Conservation (phyloP, 1,140 invertebrate species). For the Thaumetopoea pityocampa region DNA sequence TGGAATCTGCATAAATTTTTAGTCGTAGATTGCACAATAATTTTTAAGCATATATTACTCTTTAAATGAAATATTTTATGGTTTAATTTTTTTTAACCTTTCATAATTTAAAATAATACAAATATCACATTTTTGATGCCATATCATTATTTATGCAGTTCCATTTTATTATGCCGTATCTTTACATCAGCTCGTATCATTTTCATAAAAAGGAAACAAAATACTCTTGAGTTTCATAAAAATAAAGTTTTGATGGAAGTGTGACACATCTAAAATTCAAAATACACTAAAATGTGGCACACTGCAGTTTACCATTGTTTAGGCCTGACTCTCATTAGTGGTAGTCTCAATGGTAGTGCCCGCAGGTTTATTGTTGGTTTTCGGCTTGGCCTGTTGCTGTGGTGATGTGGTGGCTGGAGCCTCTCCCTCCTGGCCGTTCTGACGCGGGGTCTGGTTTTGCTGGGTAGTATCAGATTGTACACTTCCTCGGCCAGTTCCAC, state of each 20-base stretch:
- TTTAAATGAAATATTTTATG: conserved; percentile 17
- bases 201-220: conserved; percentile 32
- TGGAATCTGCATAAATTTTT: conserved; percentile 53
- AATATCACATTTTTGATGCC: conserved; percentile 69
- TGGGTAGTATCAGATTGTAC: too few species aligned
- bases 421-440: conserved; percentile 39
- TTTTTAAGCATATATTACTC: conserved; percentile 8
- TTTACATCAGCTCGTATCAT: conserved; percentile 22
- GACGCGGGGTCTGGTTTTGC: conserved; percentile 26
- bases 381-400: conserved; percentile 46
- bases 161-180: conserved; percentile 39
- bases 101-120: conserved; percentile 55
- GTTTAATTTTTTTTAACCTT: conserved; percentile 35
- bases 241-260: conserved; percentile 37
- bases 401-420: conserved; percentile 33
- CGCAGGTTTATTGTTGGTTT: conserved; percentile 38
- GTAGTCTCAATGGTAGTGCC: too few species aligned
- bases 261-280: conserved; percentile 48
- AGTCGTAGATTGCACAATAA: conserved; percentile 32
- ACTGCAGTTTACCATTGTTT: conserved; percentile 27
- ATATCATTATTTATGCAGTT: conserved; percentile 65
- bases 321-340: conserved; percentile 75
- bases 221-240: conserved; percentile 44
- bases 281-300: conserved; percentile 55
- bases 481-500: too few species aligned